Percentiles rank a stretch among this genome's conserved stretches.
Evolutionary conservation across 2,113 vertebrate genomes (phyloP).

Genomic region (Chitala chitala): DNA sequence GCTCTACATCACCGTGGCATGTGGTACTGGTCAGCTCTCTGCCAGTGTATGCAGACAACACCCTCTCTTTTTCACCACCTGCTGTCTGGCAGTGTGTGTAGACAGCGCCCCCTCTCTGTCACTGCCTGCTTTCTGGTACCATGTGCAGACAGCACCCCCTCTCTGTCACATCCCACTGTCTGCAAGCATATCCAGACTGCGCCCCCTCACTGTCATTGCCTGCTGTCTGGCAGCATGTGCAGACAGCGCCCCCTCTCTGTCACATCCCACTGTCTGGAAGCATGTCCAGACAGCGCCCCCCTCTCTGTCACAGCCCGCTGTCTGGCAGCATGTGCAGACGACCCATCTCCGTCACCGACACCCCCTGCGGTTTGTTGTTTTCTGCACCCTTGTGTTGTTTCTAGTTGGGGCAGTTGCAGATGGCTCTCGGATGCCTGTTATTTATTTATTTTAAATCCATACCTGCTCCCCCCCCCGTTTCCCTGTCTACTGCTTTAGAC

Average conservation of each 20-base stretch:
- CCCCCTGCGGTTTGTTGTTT: background rate
- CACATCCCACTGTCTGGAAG: background rate
- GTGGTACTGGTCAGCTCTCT: too few species aligned
- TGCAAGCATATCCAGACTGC: background rate
- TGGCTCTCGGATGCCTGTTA: too few species aligned
- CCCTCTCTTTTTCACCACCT: background rate
- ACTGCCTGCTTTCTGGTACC: too few species aligned
- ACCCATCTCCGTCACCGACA: background rate
- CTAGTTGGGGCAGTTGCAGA: too few species aligned
- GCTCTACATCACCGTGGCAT: background rate
- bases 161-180: background rate
- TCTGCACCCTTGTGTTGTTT: too few species aligned
- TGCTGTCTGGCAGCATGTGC: slow-evolving; percentile 8
- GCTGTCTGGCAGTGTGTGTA: slow-evolving; percentile 1
- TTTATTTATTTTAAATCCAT: too few species aligned
- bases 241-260: background rate
- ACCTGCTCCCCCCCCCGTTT: too few species aligned
- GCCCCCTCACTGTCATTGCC: background rate
- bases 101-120: background rate
- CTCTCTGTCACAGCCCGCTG: background rate
- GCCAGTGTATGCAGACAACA: too few species aligned
- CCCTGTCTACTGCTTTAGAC: too few species aligned
- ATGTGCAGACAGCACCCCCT: background rate
- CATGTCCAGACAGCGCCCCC: background rate
- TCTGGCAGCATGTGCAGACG: slow-evolving; percentile 2